A percentile compares a stretch with the other conserved stretches of the same genome.
Conservation (phyloP, 2,797 vertebrate species). For the Sphenopsis melanotis region DNA sequence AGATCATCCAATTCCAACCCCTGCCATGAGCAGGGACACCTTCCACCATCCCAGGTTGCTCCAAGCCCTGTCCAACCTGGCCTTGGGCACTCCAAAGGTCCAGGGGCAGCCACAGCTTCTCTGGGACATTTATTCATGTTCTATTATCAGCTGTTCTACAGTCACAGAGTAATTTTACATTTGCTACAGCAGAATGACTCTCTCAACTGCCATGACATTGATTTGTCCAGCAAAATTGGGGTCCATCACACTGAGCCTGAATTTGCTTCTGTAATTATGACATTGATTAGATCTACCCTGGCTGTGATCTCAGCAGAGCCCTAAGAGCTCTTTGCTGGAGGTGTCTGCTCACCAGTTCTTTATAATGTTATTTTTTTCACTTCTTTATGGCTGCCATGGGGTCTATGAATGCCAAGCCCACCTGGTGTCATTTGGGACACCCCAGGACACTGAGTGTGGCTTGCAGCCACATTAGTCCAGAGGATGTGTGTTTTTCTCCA, state of each 20-base stretch:
- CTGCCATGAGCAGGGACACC: not conserved
- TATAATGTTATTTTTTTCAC: not conserved
- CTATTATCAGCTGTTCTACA: not conserved
- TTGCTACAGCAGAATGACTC: not conserved
- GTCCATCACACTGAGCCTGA: not conserved
- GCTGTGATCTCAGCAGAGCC: not conserved
- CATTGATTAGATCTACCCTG: not conserved
- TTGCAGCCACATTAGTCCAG: not conserved
- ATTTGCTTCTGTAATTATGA: not conserved
- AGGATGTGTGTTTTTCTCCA: not conserved
- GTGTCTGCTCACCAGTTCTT: not conserved
- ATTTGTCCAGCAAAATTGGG: not conserved
- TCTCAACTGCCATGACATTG: not conserved
- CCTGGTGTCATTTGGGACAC: not conserved
- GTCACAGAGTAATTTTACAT: not conserved
- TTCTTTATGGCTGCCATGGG: not conserved
- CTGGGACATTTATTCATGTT: not conserved
- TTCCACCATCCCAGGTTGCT: accelerated
- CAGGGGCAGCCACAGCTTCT: not conserved
- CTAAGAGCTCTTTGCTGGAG: not conserved
- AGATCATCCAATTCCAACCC: not conserved
- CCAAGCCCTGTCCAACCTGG: accelerated
- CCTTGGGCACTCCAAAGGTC: not conserved
- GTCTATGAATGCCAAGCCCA: no score
- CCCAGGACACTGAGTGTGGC: no score